Conservation (phyloP, 1,140 invertebrate genomes). For the Philotrypesis tridentata region DNA sequence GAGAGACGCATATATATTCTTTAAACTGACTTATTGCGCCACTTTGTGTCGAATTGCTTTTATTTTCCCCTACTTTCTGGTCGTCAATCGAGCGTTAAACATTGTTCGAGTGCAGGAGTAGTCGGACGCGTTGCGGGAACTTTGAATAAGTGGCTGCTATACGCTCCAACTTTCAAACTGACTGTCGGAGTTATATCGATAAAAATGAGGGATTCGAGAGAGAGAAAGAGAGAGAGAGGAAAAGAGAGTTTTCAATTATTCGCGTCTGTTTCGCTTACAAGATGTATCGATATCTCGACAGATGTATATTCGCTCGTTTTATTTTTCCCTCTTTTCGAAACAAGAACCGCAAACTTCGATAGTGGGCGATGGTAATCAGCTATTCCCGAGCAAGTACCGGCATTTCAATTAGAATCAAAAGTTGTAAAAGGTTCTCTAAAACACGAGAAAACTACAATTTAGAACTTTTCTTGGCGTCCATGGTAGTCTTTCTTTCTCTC, state of each 20-base stretch:
- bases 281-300: neutral
- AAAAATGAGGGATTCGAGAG: neutral
- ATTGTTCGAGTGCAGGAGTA: neutral
- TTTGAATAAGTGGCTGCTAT: neutral
- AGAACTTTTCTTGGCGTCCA: neutral
- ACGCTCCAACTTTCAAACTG: neutral
- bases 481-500: neutral
- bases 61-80: neutral
- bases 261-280: neutral
- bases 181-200: neutral
- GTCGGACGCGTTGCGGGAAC: neutral
- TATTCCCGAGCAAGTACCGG: neutral
- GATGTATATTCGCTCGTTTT: neutral
- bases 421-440: neutral
- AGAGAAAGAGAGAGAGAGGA: too few species aligned
- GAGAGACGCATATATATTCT: neutral
- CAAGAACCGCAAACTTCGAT: neutral
- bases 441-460: conserved; percentile 2
- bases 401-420: neutral
- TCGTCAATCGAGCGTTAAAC: neutral
- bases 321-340: neutral
- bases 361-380: neutral
- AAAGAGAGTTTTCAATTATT: neutral
- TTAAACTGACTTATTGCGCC: neutral
- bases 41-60: neutral